phyloP scores from a whole-genome alignment of 2,113 vertebrate species.

The Gulo gulo region DNA sequence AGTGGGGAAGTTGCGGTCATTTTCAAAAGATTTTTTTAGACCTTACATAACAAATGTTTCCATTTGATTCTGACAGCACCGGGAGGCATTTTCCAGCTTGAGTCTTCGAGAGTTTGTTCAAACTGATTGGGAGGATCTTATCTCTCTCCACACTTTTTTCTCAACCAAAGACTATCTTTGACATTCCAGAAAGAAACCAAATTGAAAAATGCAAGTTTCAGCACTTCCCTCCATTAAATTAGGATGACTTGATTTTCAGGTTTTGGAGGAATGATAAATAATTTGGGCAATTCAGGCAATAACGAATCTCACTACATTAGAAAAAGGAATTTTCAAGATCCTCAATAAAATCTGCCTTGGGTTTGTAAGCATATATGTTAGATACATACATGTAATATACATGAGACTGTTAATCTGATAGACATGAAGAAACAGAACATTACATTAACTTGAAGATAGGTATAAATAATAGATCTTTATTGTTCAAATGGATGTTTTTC shows the following conservation, averaged over 20 bases:
- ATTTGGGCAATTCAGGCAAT: background rate
- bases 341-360: background rate
- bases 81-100: background rate
- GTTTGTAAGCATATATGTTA: background rate
- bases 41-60: background rate
- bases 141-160: background rate
- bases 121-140: background rate
- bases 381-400: background rate
- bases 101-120: background rate
- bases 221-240: background rate
- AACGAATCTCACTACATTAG: background rate
- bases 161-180: background rate
- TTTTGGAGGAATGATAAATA: background rate
- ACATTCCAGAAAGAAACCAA: background rate
- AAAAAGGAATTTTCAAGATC: background rate
- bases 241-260: slow-evolving; percentile 24
- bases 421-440: background rate
- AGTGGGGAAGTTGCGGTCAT: background rate
- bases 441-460: background rate
- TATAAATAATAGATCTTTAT: background rate
- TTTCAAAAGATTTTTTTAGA: slow-evolving; percentile 49
- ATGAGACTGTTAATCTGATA: background rate
- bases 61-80: background rate
- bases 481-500: background rate
- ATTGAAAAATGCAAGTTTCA: slow-evolving; percentile 20